Evolutionary conservation across 2,888 invertebrate genomes (phyloP).

Genomic region (Dolomedes plantarius): DNA sequence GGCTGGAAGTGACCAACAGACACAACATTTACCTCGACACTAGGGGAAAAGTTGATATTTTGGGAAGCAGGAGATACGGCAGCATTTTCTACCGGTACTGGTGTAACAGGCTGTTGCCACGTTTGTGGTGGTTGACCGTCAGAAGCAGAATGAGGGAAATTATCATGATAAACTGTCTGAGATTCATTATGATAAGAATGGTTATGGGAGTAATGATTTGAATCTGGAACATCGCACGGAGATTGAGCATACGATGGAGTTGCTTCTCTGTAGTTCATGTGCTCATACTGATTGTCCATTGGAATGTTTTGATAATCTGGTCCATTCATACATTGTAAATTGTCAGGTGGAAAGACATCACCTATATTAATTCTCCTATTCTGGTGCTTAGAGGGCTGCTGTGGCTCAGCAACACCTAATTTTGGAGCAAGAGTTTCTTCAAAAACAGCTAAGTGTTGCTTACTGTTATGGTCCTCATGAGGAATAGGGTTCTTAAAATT

Average conservation of each 20-base stretch:
- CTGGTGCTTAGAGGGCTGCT: constrained; percentile 51
- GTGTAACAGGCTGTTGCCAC: constrained; percentile 21
- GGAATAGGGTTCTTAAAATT: not conserved
- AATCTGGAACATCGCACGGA: constrained; percentile 37
- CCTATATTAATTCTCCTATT: constrained; percentile 29
- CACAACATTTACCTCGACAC: constrained; percentile 80
- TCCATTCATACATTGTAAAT: not conserved
- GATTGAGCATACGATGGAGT: constrained; percentile 14
- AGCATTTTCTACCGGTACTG: not conserved
- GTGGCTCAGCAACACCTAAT: constrained; percentile 41
- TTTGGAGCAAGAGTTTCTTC: not conserved
- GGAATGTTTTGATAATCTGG: constrained; percentile 22
- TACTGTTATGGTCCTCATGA: not conserved
- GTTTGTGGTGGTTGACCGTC: not conserved
- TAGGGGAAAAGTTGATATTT: constrained; percentile 44
- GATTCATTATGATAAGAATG: constrained; percentile 24
- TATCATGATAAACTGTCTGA: constrained; percentile 20
- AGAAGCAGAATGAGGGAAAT: not conserved
- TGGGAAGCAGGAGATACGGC: constrained; percentile 27
- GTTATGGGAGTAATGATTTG: constrained; percentile 3
- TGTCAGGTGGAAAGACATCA: constrained; percentile 19
- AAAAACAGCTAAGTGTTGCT: not conserved
- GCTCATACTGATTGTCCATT: constrained; percentile 31
- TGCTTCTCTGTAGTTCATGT: constrained; percentile 20
- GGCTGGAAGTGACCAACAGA: constrained; percentile 93